Evolutionary conservation across 2,113 vertebrate genomes (phyloP).

Genomic region (Tamias sibiricus): DNA sequence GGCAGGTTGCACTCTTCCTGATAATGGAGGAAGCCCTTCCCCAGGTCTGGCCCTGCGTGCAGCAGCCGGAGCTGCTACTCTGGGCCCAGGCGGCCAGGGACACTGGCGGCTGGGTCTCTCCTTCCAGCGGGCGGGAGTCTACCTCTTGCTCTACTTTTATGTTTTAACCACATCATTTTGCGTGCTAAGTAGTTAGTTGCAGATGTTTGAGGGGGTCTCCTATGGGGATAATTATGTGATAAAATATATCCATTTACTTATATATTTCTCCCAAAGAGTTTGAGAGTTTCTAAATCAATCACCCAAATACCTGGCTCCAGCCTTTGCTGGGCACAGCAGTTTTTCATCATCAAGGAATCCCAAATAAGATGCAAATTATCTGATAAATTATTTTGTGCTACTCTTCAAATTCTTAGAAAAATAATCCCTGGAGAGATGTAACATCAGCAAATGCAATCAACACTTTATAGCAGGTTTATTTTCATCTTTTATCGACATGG

Average conservation of each 20-base stretch:
- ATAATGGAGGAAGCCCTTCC: no score
- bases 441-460: not conserved
- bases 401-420: conserved; percentile 56
- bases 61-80: no score
- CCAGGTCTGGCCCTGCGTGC: no score
- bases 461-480: not conserved
- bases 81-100: no score
- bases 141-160: no score
- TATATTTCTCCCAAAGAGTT: conserved; percentile 41
- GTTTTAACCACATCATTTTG: conserved; percentile 5
- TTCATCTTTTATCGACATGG: conserved; percentile 43
- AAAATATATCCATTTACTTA: conserved; percentile 49
- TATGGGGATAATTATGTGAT: not conserved
- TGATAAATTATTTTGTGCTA: conserved; percentile 64
- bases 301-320: not conserved
- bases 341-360: conserved; percentile 38
- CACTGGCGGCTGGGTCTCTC: no score
- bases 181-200: conserved; percentile 30
- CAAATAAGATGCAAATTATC: conserved; percentile 61
- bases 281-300: conserved; percentile 50
- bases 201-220: conserved; percentile 23
- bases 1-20: no score
- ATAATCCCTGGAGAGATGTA: conserved; percentile 52
- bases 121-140: no score
- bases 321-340: not conserved